These are phyloP conservation scores for Hypselothyrea guttata DNA, from an alignment of 2,888 invertebrate genomes.

Conservation along the genomic window DNA sequence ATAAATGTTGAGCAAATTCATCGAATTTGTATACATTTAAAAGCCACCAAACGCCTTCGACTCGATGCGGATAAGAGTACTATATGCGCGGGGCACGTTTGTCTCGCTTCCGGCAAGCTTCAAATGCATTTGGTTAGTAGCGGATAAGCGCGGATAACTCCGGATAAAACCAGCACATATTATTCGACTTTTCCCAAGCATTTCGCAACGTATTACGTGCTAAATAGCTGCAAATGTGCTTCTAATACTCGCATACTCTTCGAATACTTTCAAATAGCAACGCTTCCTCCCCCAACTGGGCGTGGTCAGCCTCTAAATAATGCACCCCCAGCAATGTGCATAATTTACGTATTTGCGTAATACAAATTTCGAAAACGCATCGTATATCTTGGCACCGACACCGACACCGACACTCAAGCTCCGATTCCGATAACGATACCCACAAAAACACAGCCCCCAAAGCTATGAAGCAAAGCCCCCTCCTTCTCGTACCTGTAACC, in stretches of 20 bases:
- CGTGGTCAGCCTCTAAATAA: slow-evolving; percentile 31
- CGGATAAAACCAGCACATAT: not conserved
- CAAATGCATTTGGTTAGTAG: not conserved
- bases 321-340: slow-evolving; percentile 48
- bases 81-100: no score
- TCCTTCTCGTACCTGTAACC: no score
- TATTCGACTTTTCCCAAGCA: no score
- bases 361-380: slow-evolving; percentile 70
- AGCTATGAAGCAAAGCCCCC: not conserved
- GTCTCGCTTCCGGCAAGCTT: no score
- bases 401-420: slow-evolving; percentile 18
- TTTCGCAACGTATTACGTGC: not conserved
- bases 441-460: slow-evolving; percentile 23
- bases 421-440: slow-evolving; percentile 6
- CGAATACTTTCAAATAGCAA: no score
- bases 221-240: not conserved
- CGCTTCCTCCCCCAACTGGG: slow-evolving; percentile 23
- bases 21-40: no score
- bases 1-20: no score
- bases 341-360: slow-evolving; percentile 69
- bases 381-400: slow-evolving; percentile 64
- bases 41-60: no score
- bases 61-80: no score
- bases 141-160: not conserved
- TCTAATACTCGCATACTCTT: no score